These are phyloP conservation scores for Metacarcinus magister DNA, from an alignment of 2,888 invertebrate species.

Conservation along the genomic window DNA sequence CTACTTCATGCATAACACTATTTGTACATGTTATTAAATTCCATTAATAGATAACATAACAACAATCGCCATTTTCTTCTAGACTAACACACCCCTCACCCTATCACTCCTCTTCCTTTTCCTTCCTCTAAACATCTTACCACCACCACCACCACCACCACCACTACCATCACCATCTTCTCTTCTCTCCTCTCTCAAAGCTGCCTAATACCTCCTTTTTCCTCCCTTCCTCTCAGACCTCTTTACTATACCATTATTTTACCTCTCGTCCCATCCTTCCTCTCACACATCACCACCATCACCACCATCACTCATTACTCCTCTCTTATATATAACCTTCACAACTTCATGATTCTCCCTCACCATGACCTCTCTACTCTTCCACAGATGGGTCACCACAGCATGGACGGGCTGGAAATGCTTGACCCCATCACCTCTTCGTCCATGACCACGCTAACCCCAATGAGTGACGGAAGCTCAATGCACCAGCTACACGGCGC, in stretches of 20 bases:
- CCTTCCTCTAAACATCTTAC: no score
- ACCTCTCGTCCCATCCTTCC: background rate
- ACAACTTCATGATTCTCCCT: background rate
- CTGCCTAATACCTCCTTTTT: no score
- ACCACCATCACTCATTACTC: background rate
- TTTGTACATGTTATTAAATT: no score
- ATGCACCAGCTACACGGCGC: slow-evolving; percentile 90
- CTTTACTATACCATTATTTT: background rate
- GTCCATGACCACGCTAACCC: slow-evolving; percentile 95
- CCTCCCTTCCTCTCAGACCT: no score
- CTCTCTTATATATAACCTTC: background rate
- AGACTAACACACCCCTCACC: no score
- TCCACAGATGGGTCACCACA: slow-evolving; percentile 92
- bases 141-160: background rate
- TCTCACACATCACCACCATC: no score
- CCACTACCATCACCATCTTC: no score
- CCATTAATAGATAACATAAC: no score
- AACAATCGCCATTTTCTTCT: no score
- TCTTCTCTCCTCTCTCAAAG: no score
- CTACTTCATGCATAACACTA: no score
- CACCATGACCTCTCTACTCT: background rate
- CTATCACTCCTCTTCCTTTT: no score
- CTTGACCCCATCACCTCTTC: slow-evolving; percentile 89
- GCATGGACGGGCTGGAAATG: slow-evolving; percentile 97
- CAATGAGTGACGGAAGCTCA: slow-evolving; percentile 90